phyloP scores from a whole-genome alignment of 2,888 invertebrate genomes.

The Pammene fasciana region DNA sequence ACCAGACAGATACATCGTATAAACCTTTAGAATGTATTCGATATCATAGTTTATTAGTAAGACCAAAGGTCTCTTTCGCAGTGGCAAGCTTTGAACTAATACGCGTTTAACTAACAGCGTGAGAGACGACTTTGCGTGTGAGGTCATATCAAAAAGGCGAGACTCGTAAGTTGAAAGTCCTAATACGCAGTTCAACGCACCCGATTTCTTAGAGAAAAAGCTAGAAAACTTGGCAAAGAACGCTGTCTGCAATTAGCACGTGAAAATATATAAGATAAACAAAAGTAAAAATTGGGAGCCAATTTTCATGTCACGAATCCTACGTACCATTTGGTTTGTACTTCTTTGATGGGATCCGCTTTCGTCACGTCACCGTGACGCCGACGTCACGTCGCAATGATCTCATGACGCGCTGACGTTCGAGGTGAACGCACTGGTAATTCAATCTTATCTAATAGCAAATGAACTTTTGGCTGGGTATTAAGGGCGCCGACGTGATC shows the following conservation, averaged over 20 bases:
- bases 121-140: constrained; percentile 38
- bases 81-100: not conserved
- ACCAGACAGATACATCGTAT: not conserved
- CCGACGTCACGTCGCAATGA: constrained; percentile 32
- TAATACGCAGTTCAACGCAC: constrained; percentile 68
- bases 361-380: constrained; percentile 19
- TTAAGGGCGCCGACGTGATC: constrained; percentile 21
- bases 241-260: constrained; percentile 67
- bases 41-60: not conserved
- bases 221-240: constrained; percentile 68
- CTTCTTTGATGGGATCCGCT: constrained; percentile 16
- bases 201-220: constrained; percentile 59
- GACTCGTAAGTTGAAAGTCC: constrained; percentile 54
- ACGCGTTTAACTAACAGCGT: not conserved
- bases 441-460: constrained; percentile 40
- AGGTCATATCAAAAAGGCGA: constrained; percentile 33
- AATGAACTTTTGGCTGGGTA: constrained; percentile 24
- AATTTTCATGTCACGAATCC: constrained; percentile 34
- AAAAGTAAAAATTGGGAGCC: constrained; percentile 31
- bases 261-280: constrained; percentile 50
- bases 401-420: constrained; percentile 23
- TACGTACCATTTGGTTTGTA: constrained; percentile 7
- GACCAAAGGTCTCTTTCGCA: not conserved
- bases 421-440: constrained; percentile 37
- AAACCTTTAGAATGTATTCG: not conserved